Evolutionary conservation across 2,888 invertebrate genomes (phyloP), one percentile per base, ranked within the genome.

Genomic region (Synergus umbraculus): DNA sequence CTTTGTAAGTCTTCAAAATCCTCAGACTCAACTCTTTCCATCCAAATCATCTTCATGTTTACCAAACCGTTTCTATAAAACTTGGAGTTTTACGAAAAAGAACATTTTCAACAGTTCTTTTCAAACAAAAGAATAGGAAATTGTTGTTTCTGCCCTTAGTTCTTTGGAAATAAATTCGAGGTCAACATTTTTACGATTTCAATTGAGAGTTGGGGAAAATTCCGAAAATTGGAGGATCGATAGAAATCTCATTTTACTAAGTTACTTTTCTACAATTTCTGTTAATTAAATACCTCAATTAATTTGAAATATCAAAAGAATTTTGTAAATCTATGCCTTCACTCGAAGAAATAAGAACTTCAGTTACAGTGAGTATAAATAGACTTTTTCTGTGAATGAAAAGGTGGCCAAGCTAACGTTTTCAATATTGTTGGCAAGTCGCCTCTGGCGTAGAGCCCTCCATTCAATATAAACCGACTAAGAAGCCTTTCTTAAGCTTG

Each of bases 381-480:
- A 43, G 44, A 49, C 46, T 49, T 46, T 49, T 69, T 69, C 69
- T 69, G 67, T 49, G 69, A 69, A 69, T 49, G 49, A 22, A 69
- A 69, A 54, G 49, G 49, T 69, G 37, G 49, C 69, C 49, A 49
- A 69, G 29, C 49, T 69, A 15, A 69, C 69, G 67, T 69, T 69
- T 69, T 37, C 69, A 69, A 69, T 69, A 69, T 69, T 69, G 69
- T 49, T 69, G 69, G 46, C 69, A 69, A 69, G 69, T 69, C 69
- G 69, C 49, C 67, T 67, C 44, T 46, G 13, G 67, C 67, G 44
- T 4, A 67, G 44, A 67, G 44, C 44, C 44, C 44, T 67, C 22
- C 44, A 46, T 67, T 67, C 67, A 67, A 67, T 67, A 67, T 67
- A 46, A 43, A 22, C 46, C 67, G 10, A 22, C 46, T 67, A 67